Conservation (phyloP, 2,113 vertebrate genomes). For the Macrotis lagotis region DNA sequence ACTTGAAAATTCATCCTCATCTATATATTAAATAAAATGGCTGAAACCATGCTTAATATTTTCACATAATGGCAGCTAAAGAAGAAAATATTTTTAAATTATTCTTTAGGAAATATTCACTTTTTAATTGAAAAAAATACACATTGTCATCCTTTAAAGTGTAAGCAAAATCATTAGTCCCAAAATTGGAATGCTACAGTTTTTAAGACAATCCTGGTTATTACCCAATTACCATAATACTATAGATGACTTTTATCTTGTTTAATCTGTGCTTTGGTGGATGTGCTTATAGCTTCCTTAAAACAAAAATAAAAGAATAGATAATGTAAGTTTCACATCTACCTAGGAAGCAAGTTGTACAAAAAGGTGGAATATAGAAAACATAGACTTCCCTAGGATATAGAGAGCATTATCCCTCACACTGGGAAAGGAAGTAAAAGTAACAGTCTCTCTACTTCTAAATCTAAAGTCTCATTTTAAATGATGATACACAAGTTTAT, state of each 20-base stretch:
- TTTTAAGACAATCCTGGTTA: not conserved
- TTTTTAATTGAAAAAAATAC: conserved; percentile 17
- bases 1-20: not conserved
- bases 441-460: conserved; percentile 31
- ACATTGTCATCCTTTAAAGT: conserved; percentile 15
- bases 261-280: not conserved
- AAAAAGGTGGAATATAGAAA: not conserved
- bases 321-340: not conserved
- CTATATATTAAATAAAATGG: not conserved
- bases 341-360: not conserved
- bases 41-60: conserved; percentile 44
- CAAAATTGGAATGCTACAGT: not conserved
- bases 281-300: not conserved
- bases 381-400: not conserved
- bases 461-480: conserved; percentile 42
- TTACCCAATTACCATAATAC: not conserved
- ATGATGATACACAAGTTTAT: conserved; percentile 26
- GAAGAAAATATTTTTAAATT: conserved; percentile 50
- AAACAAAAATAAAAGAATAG: not conserved
- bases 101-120: conserved; percentile 42
- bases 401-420: not conserved
- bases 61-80: conserved; percentile 33
- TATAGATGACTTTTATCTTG: not conserved
- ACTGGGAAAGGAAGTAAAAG: not conserved
- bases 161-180: not conserved